Conservation (phyloP, 2,888 invertebrate species). For the Ferrisia virgata region DNA sequence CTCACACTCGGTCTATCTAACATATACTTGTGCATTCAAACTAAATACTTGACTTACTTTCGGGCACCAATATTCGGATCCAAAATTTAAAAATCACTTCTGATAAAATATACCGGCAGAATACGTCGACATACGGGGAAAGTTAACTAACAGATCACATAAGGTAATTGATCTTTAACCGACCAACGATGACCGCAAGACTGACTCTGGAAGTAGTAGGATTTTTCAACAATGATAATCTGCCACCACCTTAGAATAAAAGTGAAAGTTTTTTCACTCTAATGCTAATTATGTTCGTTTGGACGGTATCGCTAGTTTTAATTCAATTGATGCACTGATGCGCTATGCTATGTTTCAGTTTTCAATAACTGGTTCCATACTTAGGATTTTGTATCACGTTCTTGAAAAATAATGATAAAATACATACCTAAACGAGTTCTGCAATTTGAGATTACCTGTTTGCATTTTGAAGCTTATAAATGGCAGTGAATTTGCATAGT, state of each 20-base stretch:
- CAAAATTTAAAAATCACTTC: neutral
- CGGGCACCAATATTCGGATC: neutral
- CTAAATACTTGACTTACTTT: neutral
- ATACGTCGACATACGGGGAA: neutral
- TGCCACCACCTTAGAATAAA: slow-evolving; percentile 38
- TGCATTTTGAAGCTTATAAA: too few relatives aligned
- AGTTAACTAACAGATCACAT: neutral
- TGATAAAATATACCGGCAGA: neutral
- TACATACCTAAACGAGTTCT: neutral
- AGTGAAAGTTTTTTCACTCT: slow-evolving; percentile 36
- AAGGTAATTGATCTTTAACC: neutral
- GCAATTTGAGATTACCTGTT: too few relatives aligned
- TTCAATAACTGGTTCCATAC: neutral
- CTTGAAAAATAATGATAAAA: neutral
- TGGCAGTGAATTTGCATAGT: too few relatives aligned
- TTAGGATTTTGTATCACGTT: neutral
- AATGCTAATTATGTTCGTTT: slow-evolving; percentile 38
- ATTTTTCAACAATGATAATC: slow-evolving; percentile 19
- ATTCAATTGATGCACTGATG: slow-evolving; percentile 11
- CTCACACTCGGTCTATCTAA: neutral
- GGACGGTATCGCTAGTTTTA: neutral
- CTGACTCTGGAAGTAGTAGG: neutral
- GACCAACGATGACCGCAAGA: slow-evolving; percentile 24
- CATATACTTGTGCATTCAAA: neutral
- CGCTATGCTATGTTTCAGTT: neutral